These are phyloP conservation scores for Leucophora obtusa DNA, from an alignment of 2,888 invertebrate genomes.

Conservation along the genomic window DNA sequence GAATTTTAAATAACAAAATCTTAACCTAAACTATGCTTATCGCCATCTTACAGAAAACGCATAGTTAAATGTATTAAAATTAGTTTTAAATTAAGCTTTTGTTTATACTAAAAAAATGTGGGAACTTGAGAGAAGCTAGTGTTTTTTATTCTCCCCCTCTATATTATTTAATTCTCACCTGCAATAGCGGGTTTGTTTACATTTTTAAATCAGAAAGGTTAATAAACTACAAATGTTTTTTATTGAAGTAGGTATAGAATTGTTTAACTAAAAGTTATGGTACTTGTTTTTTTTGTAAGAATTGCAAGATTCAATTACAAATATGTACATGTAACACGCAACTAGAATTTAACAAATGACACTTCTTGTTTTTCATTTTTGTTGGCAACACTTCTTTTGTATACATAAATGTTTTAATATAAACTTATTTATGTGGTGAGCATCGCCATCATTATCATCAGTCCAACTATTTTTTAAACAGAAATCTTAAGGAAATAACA, in stretches of 20 bases:
- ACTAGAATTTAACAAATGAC: slow-evolving; percentile 54
- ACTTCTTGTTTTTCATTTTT: slow-evolving; percentile 27
- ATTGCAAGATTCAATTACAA: slow-evolving; percentile 52
- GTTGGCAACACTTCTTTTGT: slow-evolving; percentile 25
- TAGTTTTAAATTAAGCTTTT: slow-evolving; percentile 29
- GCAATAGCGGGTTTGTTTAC: slow-evolving; percentile 24
- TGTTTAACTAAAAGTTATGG: neutral
- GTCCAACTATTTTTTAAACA: slow-evolving; percentile 30
- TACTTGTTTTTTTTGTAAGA: slow-evolving; percentile 20
- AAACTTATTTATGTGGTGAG: neutral
- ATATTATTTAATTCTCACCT: slow-evolving; percentile 30
- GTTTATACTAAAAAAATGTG: slow-evolving; percentile 41
- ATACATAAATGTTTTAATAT: slow-evolving; percentile 13
- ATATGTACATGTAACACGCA: slow-evolving; percentile 60
- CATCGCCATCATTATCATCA: slow-evolving; percentile 22
- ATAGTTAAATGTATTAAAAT: slow-evolving; percentile 8
- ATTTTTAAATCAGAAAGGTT: slow-evolving; percentile 37
- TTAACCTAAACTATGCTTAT: neutral
- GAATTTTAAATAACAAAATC: neutral
- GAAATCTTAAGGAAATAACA: slow-evolving; percentile 26
- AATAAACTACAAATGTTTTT: slow-evolving; percentile 48
- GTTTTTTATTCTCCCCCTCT: neutral
- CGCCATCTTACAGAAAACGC: neutral
- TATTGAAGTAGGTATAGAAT: slow-evolving; percentile 7
- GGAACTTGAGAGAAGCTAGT: slow-evolving; percentile 22